Evolutionary conservation across 1,140 invertebrate species (phyloP).

Genomic region (Bombyx mandarina): DNA sequence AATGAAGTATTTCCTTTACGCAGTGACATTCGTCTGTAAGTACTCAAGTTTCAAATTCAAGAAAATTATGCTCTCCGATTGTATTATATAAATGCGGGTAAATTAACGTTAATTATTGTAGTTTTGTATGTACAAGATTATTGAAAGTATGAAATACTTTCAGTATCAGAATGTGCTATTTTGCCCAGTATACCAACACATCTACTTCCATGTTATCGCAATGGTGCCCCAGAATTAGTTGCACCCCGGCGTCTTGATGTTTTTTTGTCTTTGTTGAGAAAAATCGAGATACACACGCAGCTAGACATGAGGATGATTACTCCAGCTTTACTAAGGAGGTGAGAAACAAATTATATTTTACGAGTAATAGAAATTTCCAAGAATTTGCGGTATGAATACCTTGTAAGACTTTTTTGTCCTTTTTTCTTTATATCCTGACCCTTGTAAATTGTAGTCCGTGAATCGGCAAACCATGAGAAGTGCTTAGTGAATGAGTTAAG

Average conservation of each 20-base stretch:
- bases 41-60: background rate
- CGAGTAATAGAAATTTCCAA: no score
- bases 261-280: slow-evolving; percentile 69
- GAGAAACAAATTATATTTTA: background rate
- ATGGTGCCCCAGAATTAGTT: slow-evolving; percentile 37
- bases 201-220: slow-evolving; percentile 68
- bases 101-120: no score
- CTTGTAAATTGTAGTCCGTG: no score
- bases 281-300: slow-evolving; percentile 61
- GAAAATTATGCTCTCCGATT: no score
- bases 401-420: no score
- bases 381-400: no score
- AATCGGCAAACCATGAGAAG: no score
- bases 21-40: slow-evolving; percentile 13
- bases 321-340: slow-evolving; percentile 72
- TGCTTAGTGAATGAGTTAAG: no score
- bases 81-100: no score
- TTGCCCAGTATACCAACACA: slow-evolving; percentile 63
- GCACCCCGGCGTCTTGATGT: slow-evolving; percentile 68
- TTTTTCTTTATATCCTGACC: no score
- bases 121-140: no score
- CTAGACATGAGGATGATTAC: slow-evolving; percentile 68
- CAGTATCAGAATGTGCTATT: slow-evolving; percentile 11
- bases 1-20: slow-evolving; percentile 11
- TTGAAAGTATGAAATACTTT: background rate